A percentile compares a stretch with the other conserved stretches of the same genome.
Evolutionary conservation across 2,113 vertebrate species (phyloP).

Genomic region (Nothoprocta perdicaria): DNA sequence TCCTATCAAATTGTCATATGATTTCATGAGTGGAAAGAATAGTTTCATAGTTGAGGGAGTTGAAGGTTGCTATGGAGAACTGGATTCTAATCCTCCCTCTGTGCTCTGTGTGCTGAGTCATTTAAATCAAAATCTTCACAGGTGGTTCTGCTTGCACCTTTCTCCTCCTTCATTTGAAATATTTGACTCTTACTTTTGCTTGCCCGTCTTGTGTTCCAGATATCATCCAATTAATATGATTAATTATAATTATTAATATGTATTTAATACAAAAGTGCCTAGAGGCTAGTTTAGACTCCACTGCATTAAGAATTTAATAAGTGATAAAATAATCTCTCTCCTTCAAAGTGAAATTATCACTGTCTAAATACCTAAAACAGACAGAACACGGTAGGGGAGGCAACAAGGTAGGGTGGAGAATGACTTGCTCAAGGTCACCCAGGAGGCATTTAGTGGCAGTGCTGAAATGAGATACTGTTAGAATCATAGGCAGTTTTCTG

Average conservation of each 20-base stretch:
- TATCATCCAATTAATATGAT: not conserved
- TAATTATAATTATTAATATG: slow-evolving; percentile 10
- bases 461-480: not conserved
- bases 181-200: slow-evolving; percentile 8
- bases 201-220: not conserved
- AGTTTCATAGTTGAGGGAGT: not conserved
- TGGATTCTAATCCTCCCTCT: not conserved
- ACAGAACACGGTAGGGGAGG: not conserved
- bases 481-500: slow-evolving; percentile 47
- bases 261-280: slow-evolving; percentile 15
- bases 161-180: not conserved
- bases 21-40: slow-evolving; percentile 1
- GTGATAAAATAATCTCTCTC: not conserved
- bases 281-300: not conserved
- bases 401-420: not conserved
- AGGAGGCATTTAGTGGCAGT: slow-evolving; percentile 5
- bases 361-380: not conserved
- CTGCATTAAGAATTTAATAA: not conserved
- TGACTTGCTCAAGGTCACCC: slow-evolving; percentile 20
- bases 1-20: not conserved
- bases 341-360: not conserved
- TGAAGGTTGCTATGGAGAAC: slow-evolving; percentile 40
- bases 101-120: not conserved
- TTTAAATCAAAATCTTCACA: slow-evolving; percentile 6
- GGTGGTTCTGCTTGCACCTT: not conserved